Evolutionary conservation across 2,113 vertebrate species (phyloP).

Genomic region (Alligator mississippiensis): DNA sequence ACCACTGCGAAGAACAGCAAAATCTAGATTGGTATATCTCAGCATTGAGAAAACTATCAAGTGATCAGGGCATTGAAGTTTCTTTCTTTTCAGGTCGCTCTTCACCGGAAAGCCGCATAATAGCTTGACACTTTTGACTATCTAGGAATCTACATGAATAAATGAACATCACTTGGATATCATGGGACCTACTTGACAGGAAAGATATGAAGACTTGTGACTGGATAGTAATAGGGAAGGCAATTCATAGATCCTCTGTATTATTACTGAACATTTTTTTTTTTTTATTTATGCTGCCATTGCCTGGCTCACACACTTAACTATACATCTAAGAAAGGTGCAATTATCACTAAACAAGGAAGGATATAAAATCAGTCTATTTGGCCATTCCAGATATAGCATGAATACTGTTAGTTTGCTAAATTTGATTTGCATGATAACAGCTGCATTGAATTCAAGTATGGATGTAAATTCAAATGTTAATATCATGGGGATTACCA

Average conservation of each 20-base stretch:
- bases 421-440: not conserved
- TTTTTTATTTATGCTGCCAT: not conserved
- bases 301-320: not conserved
- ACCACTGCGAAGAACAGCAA: not conserved
- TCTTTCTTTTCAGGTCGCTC: not conserved
- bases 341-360: not conserved
- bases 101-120: not conserved
- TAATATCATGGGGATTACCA: not conserved
- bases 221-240: not conserved
- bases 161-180: conserved; percentile 20
- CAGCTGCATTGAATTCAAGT: not conserved
- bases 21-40: not conserved
- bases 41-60: not conserved
- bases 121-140: not conserved
- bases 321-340: not conserved
- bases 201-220: not conserved
- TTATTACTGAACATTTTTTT: conserved; percentile 12
- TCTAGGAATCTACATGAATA: not conserved
- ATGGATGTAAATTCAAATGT: no score
- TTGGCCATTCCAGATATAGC: not conserved
- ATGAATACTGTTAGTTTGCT: not conserved
- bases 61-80: not conserved
- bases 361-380: not conserved
- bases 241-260: not conserved
- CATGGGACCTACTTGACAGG: not conserved